A percentile compares a stretch with the other conserved stretches of the same genome.
Evolutionary conservation across 2,797 vertebrate genomes (phyloP).

Genomic region (Numenius phaeopus): DNA sequence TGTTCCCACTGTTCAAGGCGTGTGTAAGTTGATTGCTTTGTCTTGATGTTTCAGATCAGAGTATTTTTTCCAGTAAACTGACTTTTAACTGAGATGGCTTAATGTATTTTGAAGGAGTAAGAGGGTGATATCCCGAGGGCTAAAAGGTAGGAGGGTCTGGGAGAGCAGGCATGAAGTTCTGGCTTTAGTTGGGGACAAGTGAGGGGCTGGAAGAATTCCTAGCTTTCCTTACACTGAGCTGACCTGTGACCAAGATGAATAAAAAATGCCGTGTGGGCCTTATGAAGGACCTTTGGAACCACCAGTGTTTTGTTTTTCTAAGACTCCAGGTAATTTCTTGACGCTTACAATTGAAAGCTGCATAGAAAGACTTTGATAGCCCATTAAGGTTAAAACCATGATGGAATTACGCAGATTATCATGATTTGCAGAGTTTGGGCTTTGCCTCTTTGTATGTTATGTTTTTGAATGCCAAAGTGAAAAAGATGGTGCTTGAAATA

Average conservation of each 20-base stretch:
- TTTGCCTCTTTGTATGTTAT: not conserved
- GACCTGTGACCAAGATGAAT: not conserved
- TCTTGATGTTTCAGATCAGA: not conserved
- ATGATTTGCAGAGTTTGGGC: not conserved
- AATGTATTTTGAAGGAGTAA: not conserved
- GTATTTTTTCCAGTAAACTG: not conserved
- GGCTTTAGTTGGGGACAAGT: not conserved
- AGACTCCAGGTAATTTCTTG: not conserved
- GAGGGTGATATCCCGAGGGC: not conserved
- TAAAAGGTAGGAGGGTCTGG: not conserved
- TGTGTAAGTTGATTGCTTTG: not conserved
- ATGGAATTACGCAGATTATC: not conserved
- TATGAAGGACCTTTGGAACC: not conserved
- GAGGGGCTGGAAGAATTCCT: not conserved
- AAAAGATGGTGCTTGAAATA: not conserved
- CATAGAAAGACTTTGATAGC: not conserved
- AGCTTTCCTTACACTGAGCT: not conserved
- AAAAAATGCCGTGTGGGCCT: not conserved
- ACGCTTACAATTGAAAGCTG: not conserved
- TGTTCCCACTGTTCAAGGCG: rapidly evolving
- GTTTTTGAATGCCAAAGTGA: not conserved
- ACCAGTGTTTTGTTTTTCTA: not conserved
- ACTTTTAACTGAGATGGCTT: not conserved
- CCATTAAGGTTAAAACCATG: not conserved
- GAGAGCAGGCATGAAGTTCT: not conserved